Conservation (phyloP, 2,797 vertebrate species). For the Trematomus bernacchii region DNA sequence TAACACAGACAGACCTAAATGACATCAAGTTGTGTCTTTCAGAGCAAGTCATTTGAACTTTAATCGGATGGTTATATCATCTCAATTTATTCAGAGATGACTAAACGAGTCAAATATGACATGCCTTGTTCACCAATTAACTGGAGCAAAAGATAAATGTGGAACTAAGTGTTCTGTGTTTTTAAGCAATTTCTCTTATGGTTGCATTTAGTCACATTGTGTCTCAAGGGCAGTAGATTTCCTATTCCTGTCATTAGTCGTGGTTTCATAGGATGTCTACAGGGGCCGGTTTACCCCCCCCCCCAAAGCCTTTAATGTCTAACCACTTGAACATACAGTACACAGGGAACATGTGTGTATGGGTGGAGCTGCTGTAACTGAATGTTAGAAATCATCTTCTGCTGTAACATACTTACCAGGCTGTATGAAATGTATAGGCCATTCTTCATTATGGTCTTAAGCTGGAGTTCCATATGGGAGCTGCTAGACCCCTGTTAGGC, state of each 20-base stretch:
- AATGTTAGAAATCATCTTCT: slow-evolving; percentile 46
- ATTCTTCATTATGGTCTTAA: slow-evolving; percentile 15
- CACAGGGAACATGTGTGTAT: slow-evolving; percentile 48
- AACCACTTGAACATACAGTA: slow-evolving; percentile 30
- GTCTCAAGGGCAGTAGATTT: slow-evolving; percentile 1
- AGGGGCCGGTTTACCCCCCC: slow-evolving; percentile 16
- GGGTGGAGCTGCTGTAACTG: slow-evolving; percentile 69
- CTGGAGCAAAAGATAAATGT: not conserved
- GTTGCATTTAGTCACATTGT: slow-evolving; percentile 11
- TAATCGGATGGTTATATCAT: not conserved
- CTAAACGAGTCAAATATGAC: slow-evolving; percentile 50
- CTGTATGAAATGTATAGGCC: slow-evolving; percentile 22
- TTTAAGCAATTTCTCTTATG: not conserved
- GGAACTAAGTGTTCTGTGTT: not conserved
- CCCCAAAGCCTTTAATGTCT: slow-evolving; percentile 25
- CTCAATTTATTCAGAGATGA: slow-evolving; percentile 2
- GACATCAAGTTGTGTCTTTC: slow-evolving; percentile 2
- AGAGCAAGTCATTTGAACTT: slow-evolving; percentile 14
- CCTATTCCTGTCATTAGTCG: not conserved
- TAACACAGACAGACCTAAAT: not conserved
- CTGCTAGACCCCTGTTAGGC: not conserved
- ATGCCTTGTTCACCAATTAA: slow-evolving; percentile 15
- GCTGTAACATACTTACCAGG: slow-evolving; percentile 45
- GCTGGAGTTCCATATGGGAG: slow-evolving; percentile 14
- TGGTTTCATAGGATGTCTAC: slow-evolving; percentile 29